A percentile compares a stretch with the other conserved stretches of the same genome.
These are phyloP conservation scores for Platichthys stellatus DNA, from an alignment of 2,113 vertebrate species.

Conservation along the genomic window DNA sequence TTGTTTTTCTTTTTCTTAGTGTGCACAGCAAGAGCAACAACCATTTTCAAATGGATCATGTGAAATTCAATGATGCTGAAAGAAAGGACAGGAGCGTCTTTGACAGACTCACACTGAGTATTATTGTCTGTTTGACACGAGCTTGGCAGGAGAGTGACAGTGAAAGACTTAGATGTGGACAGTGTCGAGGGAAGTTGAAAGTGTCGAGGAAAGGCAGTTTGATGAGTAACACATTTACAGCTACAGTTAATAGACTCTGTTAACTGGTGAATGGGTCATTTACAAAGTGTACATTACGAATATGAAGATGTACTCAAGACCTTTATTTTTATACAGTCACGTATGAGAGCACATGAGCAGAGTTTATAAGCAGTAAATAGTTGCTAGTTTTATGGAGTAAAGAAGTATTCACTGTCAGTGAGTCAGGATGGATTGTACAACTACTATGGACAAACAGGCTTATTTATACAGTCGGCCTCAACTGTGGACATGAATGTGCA, in stretches of 20 bases:
- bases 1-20: conserved; percentile 11
- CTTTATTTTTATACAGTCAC: conserved; percentile 72
- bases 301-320: conserved; percentile 42
- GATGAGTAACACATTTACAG: neutral
- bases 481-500: conserved; percentile 41
- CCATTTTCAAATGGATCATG: neutral
- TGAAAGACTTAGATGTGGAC: no score
- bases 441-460: conserved; percentile 26
- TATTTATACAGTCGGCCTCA: conserved; percentile 29
- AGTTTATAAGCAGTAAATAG: conserved; percentile 1
- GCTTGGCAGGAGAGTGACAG: neutral
- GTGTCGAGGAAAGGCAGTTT: neutral
- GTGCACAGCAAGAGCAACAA: neutral
- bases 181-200: neutral
- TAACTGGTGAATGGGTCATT: conserved; percentile 12
- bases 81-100: neutral
- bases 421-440: conserved; percentile 35
- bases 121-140: neutral
- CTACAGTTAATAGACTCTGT: neutral
- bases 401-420: conserved; percentile 22
- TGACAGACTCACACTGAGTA: neutral
- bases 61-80: neutral
- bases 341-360: conserved; percentile 39
- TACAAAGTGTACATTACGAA: conserved; percentile 43
- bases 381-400: conserved; percentile 5